These are phyloP conservation scores for Crax fasciolata DNA, from an alignment of 2,797 vertebrate genomes.

Conservation along the genomic window DNA sequence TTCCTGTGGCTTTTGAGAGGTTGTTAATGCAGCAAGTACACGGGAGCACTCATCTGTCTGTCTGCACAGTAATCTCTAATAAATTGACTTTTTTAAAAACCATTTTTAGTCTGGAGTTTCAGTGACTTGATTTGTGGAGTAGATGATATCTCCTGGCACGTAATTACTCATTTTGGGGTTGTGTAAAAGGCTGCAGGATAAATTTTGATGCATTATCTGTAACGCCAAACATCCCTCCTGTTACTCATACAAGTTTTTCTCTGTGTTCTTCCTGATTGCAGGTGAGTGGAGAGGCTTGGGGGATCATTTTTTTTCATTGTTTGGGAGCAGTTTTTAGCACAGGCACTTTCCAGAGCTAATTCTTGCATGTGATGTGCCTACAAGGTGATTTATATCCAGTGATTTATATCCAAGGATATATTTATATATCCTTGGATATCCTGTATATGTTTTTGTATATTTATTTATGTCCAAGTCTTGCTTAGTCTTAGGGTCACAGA, in stretches of 20 bases:
- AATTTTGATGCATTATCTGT: constrained; percentile 49
- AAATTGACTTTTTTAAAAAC: constrained; percentile 65
- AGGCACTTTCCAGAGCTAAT: not conserved
- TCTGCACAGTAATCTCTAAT: constrained; percentile 58
- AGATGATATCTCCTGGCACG: constrained; percentile 61
- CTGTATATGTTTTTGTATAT: too few species aligned
- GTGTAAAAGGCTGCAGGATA: constrained; percentile 33
- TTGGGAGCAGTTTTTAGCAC: not conserved
- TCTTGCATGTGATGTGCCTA: not conserved
- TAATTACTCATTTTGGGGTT: constrained; percentile 60
- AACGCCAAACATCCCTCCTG: not conserved
- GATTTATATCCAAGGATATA: not conserved
- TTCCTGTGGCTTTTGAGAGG: constrained; percentile 65
- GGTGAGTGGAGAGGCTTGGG: not conserved
- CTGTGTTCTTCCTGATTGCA: not conserved
- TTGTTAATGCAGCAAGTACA: constrained; percentile 59
- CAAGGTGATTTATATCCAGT: not conserved
- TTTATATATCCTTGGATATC: too few species aligned
- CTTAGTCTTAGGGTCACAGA: not conserved
- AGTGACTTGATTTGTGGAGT: constrained; percentile 62
- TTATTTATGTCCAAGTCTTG: not conserved
- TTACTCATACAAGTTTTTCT: constrained; percentile 36
- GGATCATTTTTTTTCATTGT: not conserved
- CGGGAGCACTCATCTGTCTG: constrained; percentile 40
- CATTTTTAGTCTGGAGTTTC: constrained; percentile 44